Evolutionary conservation across 2,113 vertebrate genomes (phyloP).

Genomic region (Nipponia nippon): DNA sequence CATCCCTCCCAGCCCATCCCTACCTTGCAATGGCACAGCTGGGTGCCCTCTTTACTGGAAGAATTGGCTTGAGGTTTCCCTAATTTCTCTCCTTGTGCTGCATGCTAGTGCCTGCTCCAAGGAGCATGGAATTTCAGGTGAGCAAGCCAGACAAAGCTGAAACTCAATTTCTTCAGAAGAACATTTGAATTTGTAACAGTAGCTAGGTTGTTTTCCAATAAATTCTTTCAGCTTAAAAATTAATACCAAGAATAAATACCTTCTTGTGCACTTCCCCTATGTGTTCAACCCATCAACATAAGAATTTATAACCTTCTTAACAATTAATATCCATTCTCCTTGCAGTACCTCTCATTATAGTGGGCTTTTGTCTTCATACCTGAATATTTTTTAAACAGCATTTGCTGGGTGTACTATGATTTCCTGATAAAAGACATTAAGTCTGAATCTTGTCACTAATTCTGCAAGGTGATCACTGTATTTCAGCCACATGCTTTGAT

Average conservation of each 20-base stretch:
- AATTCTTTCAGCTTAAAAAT: neutral
- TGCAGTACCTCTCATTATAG: conserved; percentile 4
- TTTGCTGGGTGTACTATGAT: neutral
- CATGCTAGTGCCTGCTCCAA: neutral
- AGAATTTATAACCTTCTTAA: conserved; percentile 39
- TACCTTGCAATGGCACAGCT: neutral
- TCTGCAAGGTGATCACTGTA: neutral
- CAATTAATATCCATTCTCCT: conserved; percentile 20
- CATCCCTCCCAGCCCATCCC: neutral
- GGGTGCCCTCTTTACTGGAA: neutral
- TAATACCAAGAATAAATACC: conserved; percentile 11
- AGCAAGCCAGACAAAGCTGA: neutral
- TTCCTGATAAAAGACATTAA: neutral
- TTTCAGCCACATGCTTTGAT: neutral
- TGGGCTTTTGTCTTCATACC: neutral
- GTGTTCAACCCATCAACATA: neutral
- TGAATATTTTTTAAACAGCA: neutral
- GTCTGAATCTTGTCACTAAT: neutral
- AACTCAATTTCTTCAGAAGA: neutral
- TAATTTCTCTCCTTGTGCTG: neutral
- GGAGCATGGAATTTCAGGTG: neutral
- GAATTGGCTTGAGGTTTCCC: neutral
- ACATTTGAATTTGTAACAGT: neutral
- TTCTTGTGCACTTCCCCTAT: neutral
- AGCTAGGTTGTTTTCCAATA: neutral